Evolutionary conservation across 2,113 vertebrate species (phyloP).

Genomic region (Perca schrenkii): DNA sequence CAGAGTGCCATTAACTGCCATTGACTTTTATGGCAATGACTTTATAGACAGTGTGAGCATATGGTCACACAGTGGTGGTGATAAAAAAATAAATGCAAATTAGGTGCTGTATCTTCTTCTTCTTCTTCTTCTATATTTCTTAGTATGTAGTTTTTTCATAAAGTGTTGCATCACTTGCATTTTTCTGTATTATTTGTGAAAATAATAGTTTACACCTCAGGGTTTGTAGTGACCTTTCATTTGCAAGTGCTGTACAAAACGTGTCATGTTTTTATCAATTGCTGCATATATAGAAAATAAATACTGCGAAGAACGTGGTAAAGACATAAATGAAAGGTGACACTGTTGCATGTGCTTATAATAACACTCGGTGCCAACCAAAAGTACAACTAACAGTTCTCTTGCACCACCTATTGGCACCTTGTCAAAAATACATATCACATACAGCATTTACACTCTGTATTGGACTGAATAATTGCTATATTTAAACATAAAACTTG

Average conservation of each 20-base stretch:
- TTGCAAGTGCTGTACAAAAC: neutral
- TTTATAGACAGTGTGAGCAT: too few relatives aligned
- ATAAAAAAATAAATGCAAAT: neutral
- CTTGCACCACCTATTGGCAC: conserved; percentile 66
- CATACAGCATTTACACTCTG: neutral
- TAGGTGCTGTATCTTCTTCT: neutral
- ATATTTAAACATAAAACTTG: neutral
- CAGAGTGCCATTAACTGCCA: neutral
- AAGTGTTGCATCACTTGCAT: too few relatives aligned
- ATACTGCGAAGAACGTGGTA: neutral
- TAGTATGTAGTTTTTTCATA: too few relatives aligned
- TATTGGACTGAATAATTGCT: neutral
- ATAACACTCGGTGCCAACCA: neutral
- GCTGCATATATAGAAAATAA: neutral
- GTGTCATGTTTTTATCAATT: neutral
- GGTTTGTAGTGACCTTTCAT: neutral
- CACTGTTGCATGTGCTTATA: neutral
- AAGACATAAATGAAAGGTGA: neutral
- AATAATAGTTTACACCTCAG: neutral
- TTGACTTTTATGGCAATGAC: too few relatives aligned
- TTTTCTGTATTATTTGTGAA: neutral
- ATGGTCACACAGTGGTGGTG: neutral
- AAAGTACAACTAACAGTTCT: conserved; percentile 2
- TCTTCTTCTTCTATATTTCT: neutral
- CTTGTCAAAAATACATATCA: conserved; percentile 15